Evolutionary conservation across 2,797 vertebrate species (phyloP).

Genomic region (Eulemur mongoz): DNA sequence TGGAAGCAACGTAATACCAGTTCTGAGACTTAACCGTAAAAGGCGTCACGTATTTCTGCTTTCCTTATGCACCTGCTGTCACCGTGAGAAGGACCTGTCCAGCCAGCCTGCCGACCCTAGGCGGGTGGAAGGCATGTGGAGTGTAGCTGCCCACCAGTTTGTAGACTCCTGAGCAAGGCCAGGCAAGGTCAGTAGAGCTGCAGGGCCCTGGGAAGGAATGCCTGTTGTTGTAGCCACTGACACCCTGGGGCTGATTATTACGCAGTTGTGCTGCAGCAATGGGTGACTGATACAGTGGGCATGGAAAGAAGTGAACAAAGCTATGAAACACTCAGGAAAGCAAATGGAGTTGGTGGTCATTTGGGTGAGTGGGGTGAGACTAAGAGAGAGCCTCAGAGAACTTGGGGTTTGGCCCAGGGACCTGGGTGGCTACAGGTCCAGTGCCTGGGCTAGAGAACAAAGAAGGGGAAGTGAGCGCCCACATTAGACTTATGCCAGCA

Average conservation of each 20-base stretch:
- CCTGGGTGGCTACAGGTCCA: no score
- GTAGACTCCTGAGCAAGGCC: neutral
- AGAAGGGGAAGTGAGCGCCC: neutral
- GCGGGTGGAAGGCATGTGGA: neutral
- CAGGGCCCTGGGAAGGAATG: neutral
- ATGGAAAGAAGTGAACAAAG: neutral
- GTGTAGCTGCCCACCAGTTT: neutral
- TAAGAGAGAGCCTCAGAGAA: neutral
- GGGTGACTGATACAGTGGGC: neutral
- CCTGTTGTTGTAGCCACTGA: neutral
- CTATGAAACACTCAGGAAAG: neutral
- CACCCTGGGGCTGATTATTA: neutral
- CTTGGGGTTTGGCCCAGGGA: neutral
- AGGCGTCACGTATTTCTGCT: neutral
- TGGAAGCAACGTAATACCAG: neutral
- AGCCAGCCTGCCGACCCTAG: neutral
- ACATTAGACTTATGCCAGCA: accelerated
- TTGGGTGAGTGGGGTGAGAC: neutral
- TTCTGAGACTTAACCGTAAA: neutral
- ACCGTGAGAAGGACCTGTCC: neutral
- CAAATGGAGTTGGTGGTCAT: neutral
- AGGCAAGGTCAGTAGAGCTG: neutral
- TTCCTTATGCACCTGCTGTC: neutral
- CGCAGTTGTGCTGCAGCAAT: neutral
- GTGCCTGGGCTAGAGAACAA: neutral